Evolutionary conservation across 2,888 invertebrate genomes (phyloP).

Genomic region (Cactoblastis cactorum): DNA sequence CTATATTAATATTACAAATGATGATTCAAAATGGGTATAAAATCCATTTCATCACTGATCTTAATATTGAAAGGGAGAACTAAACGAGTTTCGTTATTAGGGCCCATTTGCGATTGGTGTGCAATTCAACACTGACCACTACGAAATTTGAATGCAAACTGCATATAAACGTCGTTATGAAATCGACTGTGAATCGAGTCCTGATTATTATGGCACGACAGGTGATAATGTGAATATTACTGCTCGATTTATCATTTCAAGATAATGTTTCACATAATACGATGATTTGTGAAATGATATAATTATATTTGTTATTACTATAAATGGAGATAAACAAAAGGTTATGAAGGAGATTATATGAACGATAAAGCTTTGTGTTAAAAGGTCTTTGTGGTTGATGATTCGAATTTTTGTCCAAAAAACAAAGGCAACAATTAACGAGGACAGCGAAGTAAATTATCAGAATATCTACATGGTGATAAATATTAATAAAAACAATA

Average conservation of each 20-base stretch:
- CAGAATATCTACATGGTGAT: too few species aligned
- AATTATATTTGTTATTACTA: too few species aligned
- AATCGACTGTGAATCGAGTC: constrained; percentile 39
- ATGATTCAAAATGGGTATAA: not conserved
- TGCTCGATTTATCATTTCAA: not conserved
- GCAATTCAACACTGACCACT: constrained; percentile 34
- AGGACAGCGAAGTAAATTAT: too few species aligned
- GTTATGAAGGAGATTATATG: too few species aligned
- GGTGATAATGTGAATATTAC: constrained; percentile 16
- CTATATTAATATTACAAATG: too few species aligned
- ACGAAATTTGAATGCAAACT: constrained; percentile 42
- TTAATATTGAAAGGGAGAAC: not conserved
- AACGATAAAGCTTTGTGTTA: too few species aligned
- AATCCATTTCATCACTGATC: not conserved
- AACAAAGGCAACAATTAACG: too few species aligned
- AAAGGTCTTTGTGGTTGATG: too few species aligned
- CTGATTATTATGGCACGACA: constrained; percentile 43
- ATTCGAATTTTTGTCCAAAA: too few species aligned
- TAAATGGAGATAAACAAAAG: too few species aligned
- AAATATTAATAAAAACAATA: too few species aligned
- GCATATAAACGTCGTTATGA: constrained; percentile 46
- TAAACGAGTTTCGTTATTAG: not conserved
- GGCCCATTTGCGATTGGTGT: constrained; percentile 34
- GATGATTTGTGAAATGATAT: too few species aligned
- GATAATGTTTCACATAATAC: not conserved